Conservation (phyloP, 35 echinoderm and acorn worm genomes). For the Nesometra sesokonis region DNA sequence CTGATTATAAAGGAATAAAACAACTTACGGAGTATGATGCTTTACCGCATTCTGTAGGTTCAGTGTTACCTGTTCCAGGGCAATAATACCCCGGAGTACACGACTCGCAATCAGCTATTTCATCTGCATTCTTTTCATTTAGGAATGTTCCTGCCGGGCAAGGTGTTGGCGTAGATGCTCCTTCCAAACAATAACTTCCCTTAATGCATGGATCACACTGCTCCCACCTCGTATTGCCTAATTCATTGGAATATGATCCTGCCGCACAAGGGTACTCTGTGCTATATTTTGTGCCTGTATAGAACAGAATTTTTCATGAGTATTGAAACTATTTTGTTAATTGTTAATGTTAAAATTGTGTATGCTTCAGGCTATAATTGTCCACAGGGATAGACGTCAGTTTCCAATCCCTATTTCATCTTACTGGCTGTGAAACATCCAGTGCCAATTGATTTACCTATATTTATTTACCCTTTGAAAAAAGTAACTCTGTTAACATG, state of each 20-base stretch:
- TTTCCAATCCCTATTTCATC: no score
- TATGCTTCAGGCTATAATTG: no score
- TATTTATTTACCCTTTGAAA: no score
- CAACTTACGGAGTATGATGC: conserved; percentile 72
- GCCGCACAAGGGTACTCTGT: conserved; percentile 77
- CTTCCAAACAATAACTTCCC: conserved; percentile 80
- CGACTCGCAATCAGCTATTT: conserved; percentile 32
- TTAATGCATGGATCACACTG: conserved; percentile 80
- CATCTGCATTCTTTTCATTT: conserved; percentile 48
- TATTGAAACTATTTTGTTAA: neutral
- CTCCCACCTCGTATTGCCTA: conserved; percentile 87
- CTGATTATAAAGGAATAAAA: no score
- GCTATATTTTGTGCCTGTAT: conserved; percentile 61
- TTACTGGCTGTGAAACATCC: no score
- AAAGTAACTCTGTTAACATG: no score
- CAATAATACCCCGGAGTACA: conserved; percentile 84
- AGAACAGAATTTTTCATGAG: neutral
- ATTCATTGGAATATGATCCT: conserved; percentile 75
- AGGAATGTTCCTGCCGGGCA: conserved; percentile 71
- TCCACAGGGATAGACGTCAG: no score
- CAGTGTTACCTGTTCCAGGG: conserved; percentile 67
- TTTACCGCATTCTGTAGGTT: conserved; percentile 54
- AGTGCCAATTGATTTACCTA: no score
- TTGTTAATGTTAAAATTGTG: no score
- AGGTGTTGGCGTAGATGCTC: conserved; percentile 75